A percentile compares a stretch with the other conserved stretches of the same genome.
Conservation (phyloP, 2,888 invertebrate genomes). For the Ophraella communa region DNA sequence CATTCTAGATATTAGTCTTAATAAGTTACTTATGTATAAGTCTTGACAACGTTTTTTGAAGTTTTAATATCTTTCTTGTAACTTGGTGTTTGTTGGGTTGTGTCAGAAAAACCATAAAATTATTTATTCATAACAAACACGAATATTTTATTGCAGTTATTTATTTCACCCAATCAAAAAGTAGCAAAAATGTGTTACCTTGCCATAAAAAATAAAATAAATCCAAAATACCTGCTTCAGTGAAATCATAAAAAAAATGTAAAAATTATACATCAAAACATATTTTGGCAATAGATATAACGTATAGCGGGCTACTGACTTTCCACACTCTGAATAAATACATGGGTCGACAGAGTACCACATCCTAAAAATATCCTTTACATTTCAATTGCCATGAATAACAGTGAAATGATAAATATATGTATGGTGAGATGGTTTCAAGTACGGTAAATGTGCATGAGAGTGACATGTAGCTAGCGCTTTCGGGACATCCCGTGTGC, state of each 20-base stretch:
- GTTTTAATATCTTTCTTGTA: too few relatives aligned
- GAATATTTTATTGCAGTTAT: too few relatives aligned
- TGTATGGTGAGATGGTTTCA: conserved; percentile 19
- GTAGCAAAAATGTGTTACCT: too few relatives aligned
- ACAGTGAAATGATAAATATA: conserved; percentile 47
- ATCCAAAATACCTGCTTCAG: too few relatives aligned
- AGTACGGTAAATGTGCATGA: conserved; percentile 27
- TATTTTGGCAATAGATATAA: neutral
- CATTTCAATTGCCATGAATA: conserved; percentile 49
- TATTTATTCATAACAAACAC: too few relatives aligned
- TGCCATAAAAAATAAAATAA: too few relatives aligned
- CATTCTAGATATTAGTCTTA: too few relatives aligned
- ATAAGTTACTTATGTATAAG: too few relatives aligned
- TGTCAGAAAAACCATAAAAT: too few relatives aligned
- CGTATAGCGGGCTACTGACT: neutral
- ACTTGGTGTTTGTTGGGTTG: too few relatives aligned
- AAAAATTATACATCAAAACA: neutral
- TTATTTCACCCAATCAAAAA: too few relatives aligned
- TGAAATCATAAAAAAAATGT: neutral
- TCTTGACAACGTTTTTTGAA: too few relatives aligned
- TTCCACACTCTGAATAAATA: neutral
- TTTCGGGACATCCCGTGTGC: conserved; percentile 24
- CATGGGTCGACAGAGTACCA: neutral
- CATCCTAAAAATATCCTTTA: conserved; percentile 29
- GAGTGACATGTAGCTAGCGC: conserved; percentile 37